Evolutionary conservation across 2,797 vertebrate genomes (phyloP).

Genomic region (Ceyx erithaca): DNA sequence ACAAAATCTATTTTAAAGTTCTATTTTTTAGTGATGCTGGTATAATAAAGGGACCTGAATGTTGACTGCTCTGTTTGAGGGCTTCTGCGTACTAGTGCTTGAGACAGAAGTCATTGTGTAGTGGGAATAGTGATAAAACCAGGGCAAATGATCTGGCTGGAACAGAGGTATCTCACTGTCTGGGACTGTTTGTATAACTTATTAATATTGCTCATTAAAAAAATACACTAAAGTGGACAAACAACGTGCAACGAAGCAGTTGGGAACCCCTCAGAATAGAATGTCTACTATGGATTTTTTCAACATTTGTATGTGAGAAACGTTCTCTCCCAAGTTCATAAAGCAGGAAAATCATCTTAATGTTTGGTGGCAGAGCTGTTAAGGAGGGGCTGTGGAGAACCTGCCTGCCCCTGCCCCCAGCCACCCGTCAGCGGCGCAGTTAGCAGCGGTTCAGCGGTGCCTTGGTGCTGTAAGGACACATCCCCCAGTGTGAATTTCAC

Average conservation of each 20-base stretch:
- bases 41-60: not conserved
- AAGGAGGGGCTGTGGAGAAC: not conserved
- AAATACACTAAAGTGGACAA: not conserved
- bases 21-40: not conserved
- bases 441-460: constrained; percentile 20
- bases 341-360: constrained; percentile 8
- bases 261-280: not conserved
- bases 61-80: not conserved
- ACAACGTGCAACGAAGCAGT: not conserved
- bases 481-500: constrained; percentile 65
- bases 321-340: not conserved
- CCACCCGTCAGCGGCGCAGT: constrained; percentile 48
- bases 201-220: not conserved
- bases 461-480: constrained; percentile 51
- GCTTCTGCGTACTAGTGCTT: not conserved
- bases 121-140: not conserved
- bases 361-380: constrained; percentile 35
- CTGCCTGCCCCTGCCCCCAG: not conserved
- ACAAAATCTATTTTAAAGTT: not conserved
- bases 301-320: not conserved
- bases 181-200: not conserved
- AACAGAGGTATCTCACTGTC: not conserved
- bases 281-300: not conserved
- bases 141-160: not conserved
- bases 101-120: not conserved